Percentiles rank a stretch among this genome's conserved stretches.
phyloP scores from a whole-genome alignment of 2,888 invertebrate genomes.

The Apoderus coryli region DNA sequence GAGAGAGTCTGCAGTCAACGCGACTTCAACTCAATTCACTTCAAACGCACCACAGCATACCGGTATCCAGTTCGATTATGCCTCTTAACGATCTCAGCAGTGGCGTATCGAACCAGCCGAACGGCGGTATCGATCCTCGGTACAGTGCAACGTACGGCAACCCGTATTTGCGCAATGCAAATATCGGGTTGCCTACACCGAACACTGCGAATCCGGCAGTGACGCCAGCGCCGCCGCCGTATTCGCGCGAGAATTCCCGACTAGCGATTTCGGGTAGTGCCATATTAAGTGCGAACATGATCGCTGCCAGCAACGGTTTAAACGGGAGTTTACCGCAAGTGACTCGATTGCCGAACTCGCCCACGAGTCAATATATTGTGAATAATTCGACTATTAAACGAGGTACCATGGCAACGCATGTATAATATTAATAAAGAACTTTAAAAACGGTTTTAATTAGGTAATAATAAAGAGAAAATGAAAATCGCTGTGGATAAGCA shows the following conservation, averaged over 20 bases:
- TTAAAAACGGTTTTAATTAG: no score
- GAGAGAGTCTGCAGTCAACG: slow-evolving; percentile 32
- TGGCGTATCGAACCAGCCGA: slow-evolving; percentile 28
- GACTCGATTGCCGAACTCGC: slow-evolving; percentile 34
- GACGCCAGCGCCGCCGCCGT: slow-evolving; percentile 69
- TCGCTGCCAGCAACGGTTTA: slow-evolving; percentile 31
- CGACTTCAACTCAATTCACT: slow-evolving; percentile 32
- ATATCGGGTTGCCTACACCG: slow-evolving; percentile 43
- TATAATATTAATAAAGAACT: no score
- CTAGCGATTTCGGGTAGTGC: slow-evolving; percentile 21
- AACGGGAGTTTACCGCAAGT: slow-evolving; percentile 40
- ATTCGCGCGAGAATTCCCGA: slow-evolving; percentile 33
- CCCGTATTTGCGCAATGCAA: slow-evolving; percentile 48
- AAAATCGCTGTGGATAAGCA: no score
- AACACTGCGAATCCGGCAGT: slow-evolving; percentile 60
- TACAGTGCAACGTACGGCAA: slow-evolving; percentile 84
- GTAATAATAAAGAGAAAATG: no score
- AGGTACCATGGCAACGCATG: slow-evolving; percentile 50
- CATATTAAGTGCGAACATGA: slow-evolving; percentile 27
- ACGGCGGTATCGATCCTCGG: slow-evolving; percentile 55
- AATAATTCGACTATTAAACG: slow-evolving; percentile 45
- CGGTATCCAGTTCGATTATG: slow-evolving; percentile 24
- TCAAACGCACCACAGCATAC: slow-evolving; percentile 27
- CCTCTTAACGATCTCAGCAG: slow-evolving; percentile 29
- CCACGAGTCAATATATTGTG: slow-evolving; percentile 39